Conservation (phyloP, 1,140 invertebrate genomes). For the Brachionus rotundiformis region DNA sequence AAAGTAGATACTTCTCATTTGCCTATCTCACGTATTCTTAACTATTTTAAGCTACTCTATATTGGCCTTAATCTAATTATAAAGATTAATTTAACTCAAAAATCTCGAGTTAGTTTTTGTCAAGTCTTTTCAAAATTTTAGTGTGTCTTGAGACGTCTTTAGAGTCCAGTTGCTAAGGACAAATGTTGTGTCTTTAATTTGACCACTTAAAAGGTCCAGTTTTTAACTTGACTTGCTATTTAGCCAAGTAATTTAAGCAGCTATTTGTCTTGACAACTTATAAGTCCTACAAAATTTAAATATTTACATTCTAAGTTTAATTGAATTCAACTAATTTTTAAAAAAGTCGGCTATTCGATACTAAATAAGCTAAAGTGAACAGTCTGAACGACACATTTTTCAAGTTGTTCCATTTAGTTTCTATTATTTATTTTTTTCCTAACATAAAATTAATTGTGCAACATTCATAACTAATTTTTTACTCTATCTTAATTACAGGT, state of each 20-base stretch:
- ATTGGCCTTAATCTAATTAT: background rate
- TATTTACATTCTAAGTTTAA: background rate
- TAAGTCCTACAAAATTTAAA: background rate
- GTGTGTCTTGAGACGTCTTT: background rate
- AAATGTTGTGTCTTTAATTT: background rate
- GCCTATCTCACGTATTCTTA: background rate
- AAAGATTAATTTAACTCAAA: background rate
- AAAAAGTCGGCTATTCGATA: background rate
- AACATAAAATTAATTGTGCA: slow-evolving; percentile 15
- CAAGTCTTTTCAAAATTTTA: background rate
- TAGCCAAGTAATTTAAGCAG: background rate
- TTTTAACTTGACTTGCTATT: background rate
- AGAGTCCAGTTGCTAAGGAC: background rate
- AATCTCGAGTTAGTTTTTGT: background rate
- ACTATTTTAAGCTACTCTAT: too few species aligned
- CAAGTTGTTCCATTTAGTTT: background rate
- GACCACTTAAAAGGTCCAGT: background rate
- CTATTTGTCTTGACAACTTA: background rate
- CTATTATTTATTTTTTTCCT: too few species aligned
- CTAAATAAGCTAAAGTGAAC: background rate
- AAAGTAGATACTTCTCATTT: background rate
- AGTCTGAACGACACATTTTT: background rate
- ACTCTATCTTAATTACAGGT: background rate
- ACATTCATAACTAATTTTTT: background rate
- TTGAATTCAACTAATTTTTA: background rate